Conservation (phyloP, 2,888 invertebrate genomes). For the Scaptomyza caliginosa region DNA sequence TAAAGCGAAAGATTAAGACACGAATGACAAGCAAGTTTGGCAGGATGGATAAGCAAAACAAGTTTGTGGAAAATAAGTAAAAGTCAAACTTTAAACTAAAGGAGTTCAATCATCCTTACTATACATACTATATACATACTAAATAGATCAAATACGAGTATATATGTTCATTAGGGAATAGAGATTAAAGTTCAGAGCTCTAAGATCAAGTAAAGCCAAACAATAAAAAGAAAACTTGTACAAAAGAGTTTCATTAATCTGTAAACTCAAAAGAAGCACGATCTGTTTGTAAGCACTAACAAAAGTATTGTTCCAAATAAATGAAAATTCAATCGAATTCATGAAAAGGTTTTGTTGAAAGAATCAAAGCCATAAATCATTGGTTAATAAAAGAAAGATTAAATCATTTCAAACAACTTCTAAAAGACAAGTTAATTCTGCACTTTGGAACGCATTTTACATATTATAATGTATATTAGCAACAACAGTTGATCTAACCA, state of each 20-base stretch:
- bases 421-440: too few species aligned
- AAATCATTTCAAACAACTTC: too few species aligned
- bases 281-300: background rate
- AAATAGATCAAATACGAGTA: background rate
- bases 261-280: background rate
- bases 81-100: background rate
- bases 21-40: background rate
- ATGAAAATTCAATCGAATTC: slow-evolving; percentile 16
- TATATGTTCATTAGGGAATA: background rate
- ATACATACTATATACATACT: too few species aligned
- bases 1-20: background rate
- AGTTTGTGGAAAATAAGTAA: background rate
- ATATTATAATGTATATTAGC: background rate
- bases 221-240: background rate
- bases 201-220: background rate
- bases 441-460: background rate
- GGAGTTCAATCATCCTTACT: background rate
- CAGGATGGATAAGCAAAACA: background rate
- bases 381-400: too few species aligned
- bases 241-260: background rate
- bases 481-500: background rate
- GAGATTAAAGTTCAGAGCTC: slow-evolving; percentile 7
- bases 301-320: slow-evolving; percentile 2
- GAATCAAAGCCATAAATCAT: slow-evolving; percentile 12
- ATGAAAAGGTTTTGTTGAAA: slow-evolving; percentile 1